A percentile compares a stretch with the other conserved stretches of the same genome.
phyloP scores from a whole-genome alignment of 2,797 vertebrate genomes.

The Halcyon smyrnensis region DNA sequence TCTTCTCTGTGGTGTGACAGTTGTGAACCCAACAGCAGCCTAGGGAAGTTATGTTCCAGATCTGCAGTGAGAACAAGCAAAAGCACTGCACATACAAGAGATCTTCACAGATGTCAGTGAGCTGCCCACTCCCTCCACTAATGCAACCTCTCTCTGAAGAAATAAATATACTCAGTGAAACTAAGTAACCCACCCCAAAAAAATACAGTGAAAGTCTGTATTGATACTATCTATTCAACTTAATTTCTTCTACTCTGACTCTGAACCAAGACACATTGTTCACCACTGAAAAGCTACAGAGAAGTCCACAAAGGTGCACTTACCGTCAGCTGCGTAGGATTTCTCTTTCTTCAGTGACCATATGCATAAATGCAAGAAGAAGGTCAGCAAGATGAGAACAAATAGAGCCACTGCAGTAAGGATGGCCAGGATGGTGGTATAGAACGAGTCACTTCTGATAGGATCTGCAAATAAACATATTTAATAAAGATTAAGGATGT shows the following conservation, averaged over 20 bases:
- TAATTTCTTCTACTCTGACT: background rate
- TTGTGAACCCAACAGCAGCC: background rate
- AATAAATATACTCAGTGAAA: background rate
- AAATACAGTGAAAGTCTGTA: rapidly evolving
- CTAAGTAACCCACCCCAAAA: background rate
- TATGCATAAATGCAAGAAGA: slow-evolving; percentile 65
- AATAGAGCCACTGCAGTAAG: slow-evolving; percentile 11
- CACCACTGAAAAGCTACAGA: background rate
- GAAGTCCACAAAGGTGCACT: background rate
- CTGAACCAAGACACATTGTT: background rate
- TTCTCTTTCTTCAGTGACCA: slow-evolving; percentile 57
- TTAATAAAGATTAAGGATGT: rapidly evolving
- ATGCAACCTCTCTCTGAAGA: background rate
- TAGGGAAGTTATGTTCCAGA: background rate
- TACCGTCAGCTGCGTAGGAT: background rate
- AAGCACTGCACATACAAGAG: background rate
- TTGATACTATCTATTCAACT: background rate
- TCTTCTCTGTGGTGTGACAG: background rate
- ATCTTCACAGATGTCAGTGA: background rate
- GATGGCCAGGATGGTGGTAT: slow-evolving; percentile 17
- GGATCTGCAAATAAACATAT: background rate
- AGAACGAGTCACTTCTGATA: rapidly evolving
- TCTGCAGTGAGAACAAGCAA: slow-evolving; percentile 21
- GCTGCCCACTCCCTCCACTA: background rate
- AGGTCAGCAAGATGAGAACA: slow-evolving; percentile 54